These are phyloP conservation scores for Baryphthengus martii DNA, from an alignment of 2,113 vertebrate genomes.

Conservation along the genomic window DNA sequence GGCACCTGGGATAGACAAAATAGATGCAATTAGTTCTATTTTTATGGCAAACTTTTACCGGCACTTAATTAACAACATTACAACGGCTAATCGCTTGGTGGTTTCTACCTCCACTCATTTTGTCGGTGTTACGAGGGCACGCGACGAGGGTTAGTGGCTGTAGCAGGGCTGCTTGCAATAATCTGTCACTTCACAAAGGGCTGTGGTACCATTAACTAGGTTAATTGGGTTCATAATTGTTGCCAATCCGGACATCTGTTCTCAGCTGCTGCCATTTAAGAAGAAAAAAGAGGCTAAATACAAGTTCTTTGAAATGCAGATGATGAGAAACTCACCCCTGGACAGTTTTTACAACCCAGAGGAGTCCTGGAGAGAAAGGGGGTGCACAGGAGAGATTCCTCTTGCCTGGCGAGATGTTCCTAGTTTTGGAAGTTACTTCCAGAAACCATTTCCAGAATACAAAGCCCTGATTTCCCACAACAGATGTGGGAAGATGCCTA, in stretches of 20 bases:
- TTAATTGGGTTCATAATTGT: conserved; percentile 63
- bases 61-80: neutral
- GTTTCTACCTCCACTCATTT: neutral
- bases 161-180: neutral
- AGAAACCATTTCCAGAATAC: neutral
- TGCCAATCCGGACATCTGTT: conserved; percentile 35
- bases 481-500: neutral
- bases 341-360: neutral
- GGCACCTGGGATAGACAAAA: neutral
- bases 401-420: neutral
- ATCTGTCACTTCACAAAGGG: conserved; percentile 34
- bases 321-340: neutral
- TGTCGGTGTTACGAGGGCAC: neutral
- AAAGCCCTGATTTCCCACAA: neutral
- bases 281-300: neutral
- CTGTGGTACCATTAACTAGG: conserved; percentile 47
- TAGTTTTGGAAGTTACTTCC: neutral
- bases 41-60: neutral
- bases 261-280: neutral
- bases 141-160: neutral
- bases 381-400: neutral
- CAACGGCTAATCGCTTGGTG: neutral
- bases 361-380: neutral
- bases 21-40: neutral
- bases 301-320: neutral